A percentile compares a stretch with the other conserved stretches of the same genome.
Evolutionary conservation across 2,888 invertebrate genomes (phyloP).

Genomic region (Epistrophella euchroma): DNA sequence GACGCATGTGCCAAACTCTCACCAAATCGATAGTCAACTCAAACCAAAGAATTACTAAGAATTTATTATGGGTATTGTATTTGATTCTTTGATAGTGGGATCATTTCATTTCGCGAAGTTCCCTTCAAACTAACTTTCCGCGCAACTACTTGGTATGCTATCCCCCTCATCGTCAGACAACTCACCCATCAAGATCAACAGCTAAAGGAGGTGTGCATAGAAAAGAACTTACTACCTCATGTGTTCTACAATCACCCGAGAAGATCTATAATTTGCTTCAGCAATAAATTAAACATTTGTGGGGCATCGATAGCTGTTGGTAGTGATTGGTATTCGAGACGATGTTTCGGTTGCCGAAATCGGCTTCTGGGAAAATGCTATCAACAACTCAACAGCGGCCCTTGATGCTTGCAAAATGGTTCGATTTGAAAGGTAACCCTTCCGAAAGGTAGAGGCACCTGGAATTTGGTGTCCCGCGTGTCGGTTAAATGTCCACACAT

Average conservation of each 20-base stretch:
- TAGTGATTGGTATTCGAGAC: conserved; percentile 71
- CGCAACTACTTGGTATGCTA: conserved; percentile 60
- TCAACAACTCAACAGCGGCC: conserved; percentile 40
- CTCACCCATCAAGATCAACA: conserved; percentile 38
- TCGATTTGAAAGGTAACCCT: conserved; percentile 40
- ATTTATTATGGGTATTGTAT: conserved; percentile 74
- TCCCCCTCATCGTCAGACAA: conserved; percentile 45
- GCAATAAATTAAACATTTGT: conserved; percentile 75
- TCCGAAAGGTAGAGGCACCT: conserved; percentile 42
- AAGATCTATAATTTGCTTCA: conserved; percentile 74
- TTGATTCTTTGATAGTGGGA: conserved; percentile 71
- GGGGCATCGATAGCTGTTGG: conserved; percentile 54
- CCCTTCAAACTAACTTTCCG: conserved; percentile 43
- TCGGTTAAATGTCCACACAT: conserved; percentile 41
- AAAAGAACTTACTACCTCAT: conserved; percentile 49
- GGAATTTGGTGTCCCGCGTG: conserved; percentile 54
- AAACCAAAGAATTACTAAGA: conserved; percentile 62
- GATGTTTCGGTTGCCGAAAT: conserved; percentile 72
- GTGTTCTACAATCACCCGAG: conserved; percentile 67
- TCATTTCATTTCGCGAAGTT: conserved; percentile 52
- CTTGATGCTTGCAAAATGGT: conserved; percentile 64
- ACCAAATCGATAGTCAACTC: conserved; percentile 52
- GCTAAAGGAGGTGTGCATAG: conserved; percentile 41
- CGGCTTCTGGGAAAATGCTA: conserved; percentile 69
- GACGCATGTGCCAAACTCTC: conserved; percentile 74